A percentile compares a stretch with the other conserved stretches of the same genome.
Evolutionary conservation across 2,888 invertebrate genomes (phyloP).

Genomic region (Himalopsyche kuldschensis): DNA sequence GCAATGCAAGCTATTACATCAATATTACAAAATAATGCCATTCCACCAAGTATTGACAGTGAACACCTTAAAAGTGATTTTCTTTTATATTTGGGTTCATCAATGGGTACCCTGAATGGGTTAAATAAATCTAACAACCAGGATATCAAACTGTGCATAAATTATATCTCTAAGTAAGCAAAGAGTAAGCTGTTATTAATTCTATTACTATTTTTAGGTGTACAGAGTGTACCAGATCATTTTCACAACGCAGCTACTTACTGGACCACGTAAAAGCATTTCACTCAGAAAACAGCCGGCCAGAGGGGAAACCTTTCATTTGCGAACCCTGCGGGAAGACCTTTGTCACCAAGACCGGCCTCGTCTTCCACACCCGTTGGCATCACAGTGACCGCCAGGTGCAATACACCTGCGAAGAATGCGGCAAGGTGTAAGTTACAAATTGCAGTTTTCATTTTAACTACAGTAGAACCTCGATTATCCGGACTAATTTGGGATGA

Average conservation of each 20-base stretch:
- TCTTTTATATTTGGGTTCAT: no score
- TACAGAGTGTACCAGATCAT: constrained; percentile 1
- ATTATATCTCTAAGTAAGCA: background rate
- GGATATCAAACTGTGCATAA: background rate
- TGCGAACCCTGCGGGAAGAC: constrained; percentile 10
- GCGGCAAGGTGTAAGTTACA: constrained; percentile 11
- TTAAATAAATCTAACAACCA: background rate
- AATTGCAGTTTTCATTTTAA: background rate
- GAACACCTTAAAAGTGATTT: no score
- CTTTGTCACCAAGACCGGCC: constrained; percentile 12
- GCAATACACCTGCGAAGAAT: constrained; percentile 2
- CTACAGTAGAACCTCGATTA: no score
- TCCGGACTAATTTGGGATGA: no score
- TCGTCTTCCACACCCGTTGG: constrained; percentile 8
- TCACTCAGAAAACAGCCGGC: background rate
- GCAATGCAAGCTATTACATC: no score
- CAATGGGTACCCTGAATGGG: no score
- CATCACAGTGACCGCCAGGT: background rate
- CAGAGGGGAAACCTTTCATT: background rate
- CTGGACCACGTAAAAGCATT: constrained; percentile 2
- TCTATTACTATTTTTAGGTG: background rate
- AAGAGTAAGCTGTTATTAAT: background rate
- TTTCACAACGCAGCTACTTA: background rate
- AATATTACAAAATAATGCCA: no score
- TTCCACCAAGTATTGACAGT: no score